These are phyloP conservation scores for Phymatocera aterrima DNA, from an alignment of 2,888 invertebrate genomes.

Conservation along the genomic window DNA sequence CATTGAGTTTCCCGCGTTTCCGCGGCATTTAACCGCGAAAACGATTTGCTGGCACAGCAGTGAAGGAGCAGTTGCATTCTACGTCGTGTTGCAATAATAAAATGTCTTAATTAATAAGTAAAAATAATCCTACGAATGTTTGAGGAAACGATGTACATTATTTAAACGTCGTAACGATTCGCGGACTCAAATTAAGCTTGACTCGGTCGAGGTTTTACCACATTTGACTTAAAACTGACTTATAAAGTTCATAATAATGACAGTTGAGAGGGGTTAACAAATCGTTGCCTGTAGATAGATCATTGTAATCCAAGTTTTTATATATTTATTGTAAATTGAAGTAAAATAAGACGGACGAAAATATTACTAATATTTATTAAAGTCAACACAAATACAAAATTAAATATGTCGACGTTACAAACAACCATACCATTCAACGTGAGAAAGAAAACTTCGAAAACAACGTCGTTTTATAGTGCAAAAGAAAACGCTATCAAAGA, in stretches of 20 bases:
- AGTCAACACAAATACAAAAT: not conserved
- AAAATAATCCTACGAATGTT: not conserved
- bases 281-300: no score
- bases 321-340: not conserved
- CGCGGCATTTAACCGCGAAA: slow-evolving; percentile 18
- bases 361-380: not conserved
- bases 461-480: slow-evolving; percentile 65
- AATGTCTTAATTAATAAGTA: not conserved
- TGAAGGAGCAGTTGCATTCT: not conserved
- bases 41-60: slow-evolving; percentile 15
- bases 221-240: not conserved
- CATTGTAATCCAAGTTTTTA: no score
- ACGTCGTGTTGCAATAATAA: not conserved
- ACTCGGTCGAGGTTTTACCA: not conserved
- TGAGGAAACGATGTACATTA: not conserved
- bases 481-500: slow-evolving; percentile 58
- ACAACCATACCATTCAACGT: slow-evolving; percentile 76
- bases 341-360: not conserved
- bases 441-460: slow-evolving; percentile 75
- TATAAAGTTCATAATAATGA: not conserved
- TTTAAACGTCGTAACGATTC: not conserved
- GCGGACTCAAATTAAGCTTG: not conserved
- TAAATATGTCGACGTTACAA: slow-evolving; percentile 71
- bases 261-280: not conserved
- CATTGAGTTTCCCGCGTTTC: slow-evolving; percentile 14